A percentile compares a stretch with the other conserved stretches of the same genome.
phyloP scores from a whole-genome alignment of 1,140 invertebrate species.

The Halictus rubicundus region DNA sequence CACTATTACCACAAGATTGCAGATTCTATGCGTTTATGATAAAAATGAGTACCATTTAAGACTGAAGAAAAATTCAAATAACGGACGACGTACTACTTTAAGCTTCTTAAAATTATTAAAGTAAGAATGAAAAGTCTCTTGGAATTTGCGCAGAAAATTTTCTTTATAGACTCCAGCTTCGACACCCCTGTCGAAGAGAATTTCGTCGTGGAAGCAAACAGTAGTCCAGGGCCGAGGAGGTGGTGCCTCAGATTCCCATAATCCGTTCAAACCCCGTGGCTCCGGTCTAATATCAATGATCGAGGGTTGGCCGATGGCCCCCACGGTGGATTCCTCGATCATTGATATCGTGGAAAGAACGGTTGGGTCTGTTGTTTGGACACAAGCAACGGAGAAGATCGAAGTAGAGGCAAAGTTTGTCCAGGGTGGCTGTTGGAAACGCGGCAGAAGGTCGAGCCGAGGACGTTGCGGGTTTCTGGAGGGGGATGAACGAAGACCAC shows the following conservation, averaged over 20 bases:
- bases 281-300: conserved; percentile 47
- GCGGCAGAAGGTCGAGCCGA: conserved; percentile 52
- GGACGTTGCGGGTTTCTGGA: conserved; percentile 7
- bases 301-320: not conserved
- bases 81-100: too few relatives aligned
- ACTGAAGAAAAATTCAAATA: too few relatives aligned
- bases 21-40: too few relatives aligned
- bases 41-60: too few relatives aligned
- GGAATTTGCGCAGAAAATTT: too few relatives aligned
- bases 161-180: too few relatives aligned
- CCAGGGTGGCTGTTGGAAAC: conserved; percentile 41
- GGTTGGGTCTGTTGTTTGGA: conserved; percentile 44
- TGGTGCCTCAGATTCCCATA: conserved; percentile 16
- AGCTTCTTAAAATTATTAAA: too few relatives aligned
- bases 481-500: conserved; percentile 52
- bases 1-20: too few relatives aligned
- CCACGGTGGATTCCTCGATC: conserved; percentile 51
- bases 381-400: conserved; percentile 8
- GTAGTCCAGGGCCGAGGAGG: not conserved
- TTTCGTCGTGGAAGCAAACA: too few relatives aligned
- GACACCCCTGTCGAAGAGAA: too few relatives aligned
- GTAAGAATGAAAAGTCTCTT: too few relatives aligned
- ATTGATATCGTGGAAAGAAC: conserved; percentile 58
- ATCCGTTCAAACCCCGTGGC: conserved; percentile 8
- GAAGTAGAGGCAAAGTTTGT: conserved; percentile 32